These are phyloP conservation scores for Megamerina dolium DNA, from an alignment of 2,888 invertebrate species.

Conservation along the genomic window DNA sequence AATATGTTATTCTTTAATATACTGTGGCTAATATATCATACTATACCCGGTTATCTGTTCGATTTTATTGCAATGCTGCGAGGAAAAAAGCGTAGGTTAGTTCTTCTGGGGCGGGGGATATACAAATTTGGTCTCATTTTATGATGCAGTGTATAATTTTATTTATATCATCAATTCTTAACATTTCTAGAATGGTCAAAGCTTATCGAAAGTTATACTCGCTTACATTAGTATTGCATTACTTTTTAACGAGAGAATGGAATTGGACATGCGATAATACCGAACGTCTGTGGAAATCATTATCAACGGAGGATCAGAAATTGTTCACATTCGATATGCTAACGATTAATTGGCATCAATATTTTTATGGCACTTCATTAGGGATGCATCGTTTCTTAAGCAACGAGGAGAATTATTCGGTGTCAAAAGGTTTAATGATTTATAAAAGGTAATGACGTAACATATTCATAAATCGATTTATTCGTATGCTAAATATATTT, in stretches of 20 bases:
- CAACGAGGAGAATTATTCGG: conserved; percentile 67
- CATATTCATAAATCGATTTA: too few species aligned
- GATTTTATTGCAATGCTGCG: conserved; percentile 47
- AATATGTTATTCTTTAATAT: conserved; percentile 46
- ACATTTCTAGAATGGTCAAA: conserved; percentile 63
- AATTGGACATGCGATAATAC: conserved; percentile 61
- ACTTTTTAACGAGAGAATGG: conserved; percentile 72
- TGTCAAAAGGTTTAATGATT: conserved; percentile 58
- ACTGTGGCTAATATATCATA: conserved; percentile 56
- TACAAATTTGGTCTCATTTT: too few species aligned
- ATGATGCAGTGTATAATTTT: too few species aligned
- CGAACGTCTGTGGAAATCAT: conserved; percentile 43
- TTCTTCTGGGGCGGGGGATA: too few species aligned
- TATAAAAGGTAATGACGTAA: conserved; percentile 61
- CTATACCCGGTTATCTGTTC: conserved; percentile 57
- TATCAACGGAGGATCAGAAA: conserved; percentile 47
- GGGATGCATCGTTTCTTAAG: conserved; percentile 71
- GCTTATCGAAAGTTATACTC: conserved; percentile 75
- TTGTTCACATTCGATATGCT: conserved; percentile 70
- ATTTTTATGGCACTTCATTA: conserved; percentile 53
- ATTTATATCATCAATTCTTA: too few species aligned
- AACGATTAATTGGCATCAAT: conserved; percentile 61
- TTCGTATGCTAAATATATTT: too few species aligned
- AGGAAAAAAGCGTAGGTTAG: conserved; percentile 40
- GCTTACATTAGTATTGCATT: conserved; percentile 64